These are phyloP conservation scores for Drosophila acutilabella DNA, from an alignment of 2,888 invertebrate genomes.

Conservation along the genomic window DNA sequence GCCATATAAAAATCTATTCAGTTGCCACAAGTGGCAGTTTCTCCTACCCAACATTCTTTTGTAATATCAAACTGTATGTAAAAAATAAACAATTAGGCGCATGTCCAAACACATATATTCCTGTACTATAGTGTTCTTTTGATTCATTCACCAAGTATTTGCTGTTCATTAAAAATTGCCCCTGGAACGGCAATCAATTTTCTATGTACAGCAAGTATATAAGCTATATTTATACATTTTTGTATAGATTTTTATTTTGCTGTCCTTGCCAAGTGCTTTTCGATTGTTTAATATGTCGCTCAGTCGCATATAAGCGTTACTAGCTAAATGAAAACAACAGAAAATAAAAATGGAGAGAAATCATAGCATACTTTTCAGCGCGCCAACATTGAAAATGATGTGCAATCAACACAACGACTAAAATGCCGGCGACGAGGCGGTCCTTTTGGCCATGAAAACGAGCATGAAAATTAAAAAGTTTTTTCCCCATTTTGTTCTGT, in stretches of 20 bases:
- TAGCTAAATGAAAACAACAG: conserved; percentile 59
- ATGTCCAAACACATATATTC: conserved; percentile 24
- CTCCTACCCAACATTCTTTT: too few relatives aligned
- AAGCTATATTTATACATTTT: conserved; percentile 14
- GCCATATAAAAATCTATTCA: conserved; percentile 19
- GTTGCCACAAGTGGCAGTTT: conserved; percentile 19
- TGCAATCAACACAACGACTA: conserved; percentile 59
- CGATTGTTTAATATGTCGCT: conserved; percentile 77
- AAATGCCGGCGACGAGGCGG: conserved; percentile 21
- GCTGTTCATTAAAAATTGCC: conserved; percentile 74
- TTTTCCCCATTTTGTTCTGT: conserved; percentile 23
- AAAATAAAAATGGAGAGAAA: conserved; percentile 22
- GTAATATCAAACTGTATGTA: conserved; percentile 15
- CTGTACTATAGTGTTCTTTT: conserved; percentile 5
- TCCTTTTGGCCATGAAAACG: conserved; percentile 66
- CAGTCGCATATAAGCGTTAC: conserved; percentile 65
- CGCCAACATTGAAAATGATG: conserved; percentile 65
- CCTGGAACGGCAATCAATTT: conserved; percentile 76
- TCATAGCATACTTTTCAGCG: conserved; percentile 48
- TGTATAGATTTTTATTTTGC: conserved; percentile 18
- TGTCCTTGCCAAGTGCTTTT: conserved; percentile 68
- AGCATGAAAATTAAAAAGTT: conserved; percentile 75
- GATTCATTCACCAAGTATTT: conserved; percentile 40
- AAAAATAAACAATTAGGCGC: conserved; percentile 50
- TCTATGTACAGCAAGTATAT: conserved; percentile 3